Evolutionary conservation across 30 jellyfish, hydroid and myxozoan species (phyloP), one percentile per base, ranked within the genome.

Genomic region (Chironex yamaguchii): DNA sequence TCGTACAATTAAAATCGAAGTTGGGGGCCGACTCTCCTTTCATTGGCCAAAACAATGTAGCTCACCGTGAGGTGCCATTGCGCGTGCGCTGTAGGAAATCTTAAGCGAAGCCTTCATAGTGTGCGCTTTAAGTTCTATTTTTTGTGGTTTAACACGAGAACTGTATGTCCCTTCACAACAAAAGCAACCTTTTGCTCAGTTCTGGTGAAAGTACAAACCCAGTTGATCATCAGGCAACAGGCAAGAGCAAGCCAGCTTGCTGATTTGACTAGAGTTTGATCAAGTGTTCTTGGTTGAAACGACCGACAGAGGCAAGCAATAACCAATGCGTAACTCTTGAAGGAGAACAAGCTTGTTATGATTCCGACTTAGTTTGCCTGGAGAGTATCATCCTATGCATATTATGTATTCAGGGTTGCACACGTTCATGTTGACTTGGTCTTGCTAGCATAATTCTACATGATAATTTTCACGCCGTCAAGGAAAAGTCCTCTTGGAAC

Each of bases 61-160:
- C 97, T 27, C 97, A 66, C 88, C 84, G 83, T 52, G 91, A 52
- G 81, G 21, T 72, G 28, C 29, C 20, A 25, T 36, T 32, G 89
- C 97, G 93, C 97, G 81, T 89, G 97, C 97, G 97, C 93, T 76
- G 77, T 70, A 31, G 28, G 85, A 21, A 24, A 23, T 79, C 62
- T 33, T 29, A 32, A 36, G 49, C 31, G 51, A 52, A 89, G 72
- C 90, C 90, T 22, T 66, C 96, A 52, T 74, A 4, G 90, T 76
- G 71, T 81, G 90, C 49, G 96, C 87, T 67, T 86, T 71, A 86
- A 86, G 69, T 89, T 49, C 51, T 66, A 71, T 62, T 86, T 86
- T 84, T 86, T 86, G 96, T 50, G 96, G 96, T 86, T 42, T 33
- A 36, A 49, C 26, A 52, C 29, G 33, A 62, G 90, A 86, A 68